Evolutionary conservation across 1,140 invertebrate genomes (phyloP).

Genomic region (Wiebesia pumilae): DNA sequence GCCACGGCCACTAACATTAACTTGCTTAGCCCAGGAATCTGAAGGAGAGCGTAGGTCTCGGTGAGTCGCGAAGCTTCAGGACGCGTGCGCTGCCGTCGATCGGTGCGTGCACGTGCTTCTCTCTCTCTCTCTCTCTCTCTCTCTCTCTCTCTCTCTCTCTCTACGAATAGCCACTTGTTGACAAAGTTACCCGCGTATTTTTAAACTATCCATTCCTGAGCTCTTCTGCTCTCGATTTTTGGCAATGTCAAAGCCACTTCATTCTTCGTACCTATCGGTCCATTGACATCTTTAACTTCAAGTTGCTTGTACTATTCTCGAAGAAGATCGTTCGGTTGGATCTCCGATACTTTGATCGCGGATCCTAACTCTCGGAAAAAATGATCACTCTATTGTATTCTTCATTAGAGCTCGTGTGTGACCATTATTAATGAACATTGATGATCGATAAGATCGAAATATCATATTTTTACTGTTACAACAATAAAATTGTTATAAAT

Average conservation of each 20-base stretch:
- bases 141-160: background rate
- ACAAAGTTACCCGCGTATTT: conserved; percentile 28
- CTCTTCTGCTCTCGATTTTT: conserved; percentile 32
- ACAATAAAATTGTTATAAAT: background rate
- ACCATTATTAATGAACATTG: background rate
- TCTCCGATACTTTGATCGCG: background rate
- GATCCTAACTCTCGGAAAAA: too few relatives aligned
- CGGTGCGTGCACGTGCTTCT: background rate
- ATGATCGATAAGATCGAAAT: too few relatives aligned
- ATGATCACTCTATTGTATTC: background rate
- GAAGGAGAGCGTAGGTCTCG: background rate
- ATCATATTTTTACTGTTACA: background rate
- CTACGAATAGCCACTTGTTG: conserved; percentile 47
- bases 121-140: background rate
- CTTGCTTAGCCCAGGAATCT: background rate
- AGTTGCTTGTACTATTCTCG: background rate
- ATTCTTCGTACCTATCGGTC: background rate
- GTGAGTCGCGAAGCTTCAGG: background rate
- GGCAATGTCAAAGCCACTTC: conserved; percentile 42
- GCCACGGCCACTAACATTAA: background rate
- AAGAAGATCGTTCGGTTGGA: background rate
- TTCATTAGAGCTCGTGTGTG: background rate
- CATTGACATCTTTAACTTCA: conserved; percentile 12
- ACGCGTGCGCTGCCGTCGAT: background rate
- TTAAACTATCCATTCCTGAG: conserved; percentile 18